Conservation (phyloP, 2,113 vertebrate genomes). For the Sialia sialis region DNA sequence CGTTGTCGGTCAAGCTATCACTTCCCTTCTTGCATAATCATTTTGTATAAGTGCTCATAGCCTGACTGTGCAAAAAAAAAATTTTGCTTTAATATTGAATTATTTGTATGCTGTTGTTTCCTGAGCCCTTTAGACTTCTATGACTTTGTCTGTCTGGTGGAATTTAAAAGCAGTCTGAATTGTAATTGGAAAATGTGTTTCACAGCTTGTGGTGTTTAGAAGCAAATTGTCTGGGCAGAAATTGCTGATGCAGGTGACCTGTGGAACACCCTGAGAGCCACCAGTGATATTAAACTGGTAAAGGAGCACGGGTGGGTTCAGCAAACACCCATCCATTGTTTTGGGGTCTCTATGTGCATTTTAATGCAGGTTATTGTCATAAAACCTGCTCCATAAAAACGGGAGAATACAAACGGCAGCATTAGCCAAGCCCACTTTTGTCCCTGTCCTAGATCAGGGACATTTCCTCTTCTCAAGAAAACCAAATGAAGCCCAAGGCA, state of each 20-base stretch:
- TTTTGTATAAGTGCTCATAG: neutral
- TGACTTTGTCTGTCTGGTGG: neutral
- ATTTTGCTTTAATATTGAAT: neutral
- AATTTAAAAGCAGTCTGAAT: neutral
- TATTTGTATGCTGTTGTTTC: neutral
- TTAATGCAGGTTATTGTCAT: neutral
- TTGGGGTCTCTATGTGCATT: neutral
- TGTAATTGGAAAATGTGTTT: conserved; percentile 43
- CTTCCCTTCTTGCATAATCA: neutral
- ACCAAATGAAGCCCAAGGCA: neutral
- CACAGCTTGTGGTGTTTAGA: neutral
- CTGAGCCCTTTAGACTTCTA: neutral
- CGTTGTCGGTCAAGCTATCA: neutral
- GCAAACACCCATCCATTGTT: neutral
- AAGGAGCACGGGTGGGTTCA: neutral
- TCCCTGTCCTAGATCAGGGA: neutral
- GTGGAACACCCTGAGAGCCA: neutral
- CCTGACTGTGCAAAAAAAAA: neutral
- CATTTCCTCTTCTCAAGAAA: conserved; percentile 2
- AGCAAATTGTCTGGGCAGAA: conserved; percentile 26
- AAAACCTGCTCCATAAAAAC: neutral
- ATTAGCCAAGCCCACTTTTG: neutral
- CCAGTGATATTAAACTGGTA: neutral
- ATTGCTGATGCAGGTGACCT: conserved; percentile 51
- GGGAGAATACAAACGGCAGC: neutral